Conservation (phyloP, 2,113 vertebrate genomes). For the Cottus gobio region DNA sequence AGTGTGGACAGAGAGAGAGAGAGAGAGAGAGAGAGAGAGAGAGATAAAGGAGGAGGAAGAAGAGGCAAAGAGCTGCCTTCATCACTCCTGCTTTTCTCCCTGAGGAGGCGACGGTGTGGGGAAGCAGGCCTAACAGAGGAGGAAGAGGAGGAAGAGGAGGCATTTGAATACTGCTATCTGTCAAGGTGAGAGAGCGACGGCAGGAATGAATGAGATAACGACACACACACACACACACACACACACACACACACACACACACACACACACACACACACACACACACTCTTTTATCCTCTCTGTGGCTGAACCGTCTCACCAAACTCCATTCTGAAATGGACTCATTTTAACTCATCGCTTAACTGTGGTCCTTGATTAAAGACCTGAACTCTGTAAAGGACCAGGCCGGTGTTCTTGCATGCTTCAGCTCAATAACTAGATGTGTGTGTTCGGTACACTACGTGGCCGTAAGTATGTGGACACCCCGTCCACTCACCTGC, state of each 20-base stretch:
- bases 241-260: not conserved
- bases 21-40: not conserved
- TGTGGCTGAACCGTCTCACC: slow-evolving; percentile 12
- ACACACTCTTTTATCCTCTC: not conserved
- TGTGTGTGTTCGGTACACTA: not conserved
- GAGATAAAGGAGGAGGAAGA: slow-evolving; percentile 10
- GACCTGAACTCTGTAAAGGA: not conserved
- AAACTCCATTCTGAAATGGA: slow-evolving; percentile 16
- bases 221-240: no score
- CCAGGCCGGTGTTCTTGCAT: not conserved
- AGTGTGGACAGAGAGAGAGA: not conserved
- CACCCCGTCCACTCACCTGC: not conserved
- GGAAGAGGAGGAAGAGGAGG: slow-evolving; percentile 16
- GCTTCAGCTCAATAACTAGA: not conserved
- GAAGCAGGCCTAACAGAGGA: slow-evolving; percentile 18
- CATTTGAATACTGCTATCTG: slow-evolving; percentile 13
- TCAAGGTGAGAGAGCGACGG: slow-evolving; percentile 46
- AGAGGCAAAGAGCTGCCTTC: slow-evolving; percentile 18
- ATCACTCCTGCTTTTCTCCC: slow-evolving; percentile 11
- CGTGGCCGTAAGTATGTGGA: not conserved
- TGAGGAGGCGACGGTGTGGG: slow-evolving; percentile 20
- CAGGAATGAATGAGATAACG: slow-evolving; percentile 1
- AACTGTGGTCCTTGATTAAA: not conserved
- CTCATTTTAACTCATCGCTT: not conserved
- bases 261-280: not conserved